A percentile compares a stretch with the other conserved stretches of the same genome.
phyloP scores from a whole-genome alignment of 1,140 invertebrate species.

The Drosophila ohnishii region DNA sequence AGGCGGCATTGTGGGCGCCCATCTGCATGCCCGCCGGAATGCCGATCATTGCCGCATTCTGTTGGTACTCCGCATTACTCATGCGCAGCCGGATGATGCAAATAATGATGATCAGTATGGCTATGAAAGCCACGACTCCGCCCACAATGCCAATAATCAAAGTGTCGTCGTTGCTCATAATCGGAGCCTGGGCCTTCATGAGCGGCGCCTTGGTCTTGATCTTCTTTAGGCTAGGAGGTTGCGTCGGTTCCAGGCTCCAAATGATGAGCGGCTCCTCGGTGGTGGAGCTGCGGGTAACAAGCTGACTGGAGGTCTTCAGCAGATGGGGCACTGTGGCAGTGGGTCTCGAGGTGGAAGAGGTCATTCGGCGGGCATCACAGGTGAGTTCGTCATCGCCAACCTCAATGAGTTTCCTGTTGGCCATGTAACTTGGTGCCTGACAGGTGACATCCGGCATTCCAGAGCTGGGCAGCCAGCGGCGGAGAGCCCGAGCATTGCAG shows the following conservation, averaged over 20 bases:
- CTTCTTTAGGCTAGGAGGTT: conserved; percentile 83
- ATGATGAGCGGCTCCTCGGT: conserved; percentile 92
- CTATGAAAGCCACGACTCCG: conserved; percentile 94
- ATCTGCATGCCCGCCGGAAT: conserved; percentile 83
- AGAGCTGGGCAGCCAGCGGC: conserved; percentile 88
- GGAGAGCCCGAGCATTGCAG: conserved; percentile 90
- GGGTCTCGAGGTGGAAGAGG: conserved; percentile 84
- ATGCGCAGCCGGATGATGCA: conserved; percentile 91
- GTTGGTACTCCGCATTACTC: conserved; percentile 87
- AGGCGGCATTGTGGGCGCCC: conserved; percentile 84
- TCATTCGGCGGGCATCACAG: conserved; percentile 87
- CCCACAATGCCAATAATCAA: conserved; percentile 96
- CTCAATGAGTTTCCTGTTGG: conserved; percentile 87
- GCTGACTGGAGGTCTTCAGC: conserved; percentile 82
- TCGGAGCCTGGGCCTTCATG: conserved; percentile 84
- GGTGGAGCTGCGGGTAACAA: conserved; percentile 84
- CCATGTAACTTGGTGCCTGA: conserved; percentile 87
- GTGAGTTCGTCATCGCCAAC: conserved; percentile 91
- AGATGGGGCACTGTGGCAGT: conserved; percentile 72
- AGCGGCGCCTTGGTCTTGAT: conserved; percentile 85
- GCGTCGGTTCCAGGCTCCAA: conserved; percentile 90
- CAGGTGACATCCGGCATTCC: conserved; percentile 87
- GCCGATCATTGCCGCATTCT: conserved; percentile 86
- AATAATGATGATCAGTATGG: conserved; percentile 93
- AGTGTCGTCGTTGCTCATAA: conserved; percentile 93